Evolutionary conservation across 1,140 invertebrate genomes (phyloP), one percentile per base, ranked within the genome.

Genomic region (Ctenoplectra terminalis): DNA sequence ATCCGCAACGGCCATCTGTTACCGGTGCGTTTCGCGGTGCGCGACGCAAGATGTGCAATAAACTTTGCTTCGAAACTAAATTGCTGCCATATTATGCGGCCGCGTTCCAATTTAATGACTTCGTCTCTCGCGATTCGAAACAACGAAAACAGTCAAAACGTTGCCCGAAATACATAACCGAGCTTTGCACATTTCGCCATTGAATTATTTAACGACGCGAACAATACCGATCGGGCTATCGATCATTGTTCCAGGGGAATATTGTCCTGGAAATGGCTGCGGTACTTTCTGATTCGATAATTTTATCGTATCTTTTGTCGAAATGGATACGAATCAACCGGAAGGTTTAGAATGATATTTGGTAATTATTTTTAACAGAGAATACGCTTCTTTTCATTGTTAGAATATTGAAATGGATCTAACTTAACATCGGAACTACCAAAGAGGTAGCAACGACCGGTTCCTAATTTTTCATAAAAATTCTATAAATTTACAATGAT

Each of bases 71-170:
- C 46, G 31, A 37, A 54, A 54, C 67, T 70, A 52, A 70, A 70
- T 70, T 70, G 67, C 67, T 20, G 67, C 7, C 48, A 31, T 54
- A 54, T 70, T 70, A 70, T n/a, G 67, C 46, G 46, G 31, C 29
- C 67, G 67, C 48, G 67, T 70, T 54, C 34, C 67, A 37, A 70
- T 70, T 70, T 70, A 70, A 70, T 54, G 67, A 70, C 31, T 54
- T 23, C 67, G 48, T 37, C 67, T 70, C 7, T 23, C 37, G 17
- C 29, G 31, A 37, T 54, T 54, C 48, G 67, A 37, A 54, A 54
- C 67, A 54, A 50, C 66, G 29, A 50, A 52, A 70, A 70, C 67
- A n/a, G 46, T 13, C 48, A 34, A 9, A 37, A 54, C 31, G 48
- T 50, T 52, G 11, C 11, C 15, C 23, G 48, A 54, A 70, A 54